Base-by-base conservation (phyloP, 2,797 vertebrate genomes). In the Alauda arvensis region DNA sequence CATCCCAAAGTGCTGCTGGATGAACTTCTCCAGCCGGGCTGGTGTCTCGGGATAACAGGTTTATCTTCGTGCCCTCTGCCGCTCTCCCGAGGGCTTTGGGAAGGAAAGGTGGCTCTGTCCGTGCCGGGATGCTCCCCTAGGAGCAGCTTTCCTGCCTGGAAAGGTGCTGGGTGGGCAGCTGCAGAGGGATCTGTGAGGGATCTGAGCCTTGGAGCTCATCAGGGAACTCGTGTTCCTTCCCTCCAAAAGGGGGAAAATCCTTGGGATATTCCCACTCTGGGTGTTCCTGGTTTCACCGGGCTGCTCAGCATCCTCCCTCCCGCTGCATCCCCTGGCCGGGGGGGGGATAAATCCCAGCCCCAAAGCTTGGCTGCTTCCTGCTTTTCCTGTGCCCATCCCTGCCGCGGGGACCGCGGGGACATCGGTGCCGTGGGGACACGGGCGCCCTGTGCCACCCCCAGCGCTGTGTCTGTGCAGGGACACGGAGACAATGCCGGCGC, bases 371-470 rank as follows among this genome's bases (percentile, higher is more conserved):
- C 72, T 57, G 84, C n/a, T 37, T 23, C 57, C 78, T 28, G 52
- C 69, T 20, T 8, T 11, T 25, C 42, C 48, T 40, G 29, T 24
- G 61, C 29, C 71, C 63, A 15, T 21, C 40, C 55, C 71, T 4
- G 33, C 53, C 13, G 40, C 0, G 0, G 56, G 56, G 28, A 78
- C 76, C 0, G 0, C 0, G 8, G 80, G 56, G 77, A 52, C 5
- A 1, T 39, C 4, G 5, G 31, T 48, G 57, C 76, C 0, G 0
- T 0, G 8, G 80, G 56, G 77, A 52, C 5, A 1, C 34, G 3
- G 5, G 31, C 45, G 57, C 77, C 57, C 46, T 1, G n/a, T 69
- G 77, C 62, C 56, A 45, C 74, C 45, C 10, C 39, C 6, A 0
- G 29, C 1, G 2, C 40, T 37, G 37, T 37, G 69, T 75, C 59